Conservation (phyloP, 2,113 vertebrate species). For the Dromas ardeola region DNA sequence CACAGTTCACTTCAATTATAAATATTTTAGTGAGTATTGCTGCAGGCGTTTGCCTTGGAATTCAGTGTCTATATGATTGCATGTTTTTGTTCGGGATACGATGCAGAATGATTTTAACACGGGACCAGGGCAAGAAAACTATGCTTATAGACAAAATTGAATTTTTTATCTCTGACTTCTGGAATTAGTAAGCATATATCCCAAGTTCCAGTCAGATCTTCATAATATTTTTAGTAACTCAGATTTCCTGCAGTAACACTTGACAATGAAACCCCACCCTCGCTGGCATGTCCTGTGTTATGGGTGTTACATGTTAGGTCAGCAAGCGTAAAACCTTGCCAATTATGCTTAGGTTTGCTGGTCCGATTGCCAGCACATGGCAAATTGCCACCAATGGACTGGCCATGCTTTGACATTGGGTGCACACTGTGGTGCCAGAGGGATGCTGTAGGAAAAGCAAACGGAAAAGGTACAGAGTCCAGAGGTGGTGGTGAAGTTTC, state of each 20-base stretch:
- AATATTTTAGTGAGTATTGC: not conserved
- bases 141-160: not conserved
- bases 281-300: not conserved
- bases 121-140: not conserved
- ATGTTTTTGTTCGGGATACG: not conserved
- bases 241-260: not conserved
- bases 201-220: not conserved
- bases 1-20: not conserved
- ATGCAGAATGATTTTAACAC: not conserved
- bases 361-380: not conserved
- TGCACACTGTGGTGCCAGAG: accelerated
- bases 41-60: not conserved
- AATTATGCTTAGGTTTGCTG: not conserved
- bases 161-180: not conserved
- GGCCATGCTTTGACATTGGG: not conserved
- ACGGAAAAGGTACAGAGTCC: not conserved
- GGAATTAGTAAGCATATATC: not conserved
- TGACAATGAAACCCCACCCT: not conserved
- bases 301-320: not conserved
- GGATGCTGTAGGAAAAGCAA: not conserved
- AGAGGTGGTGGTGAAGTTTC: not conserved
- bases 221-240: not conserved
- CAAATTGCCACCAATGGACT: not conserved
- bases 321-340: not conserved
- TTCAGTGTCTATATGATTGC: not conserved